Evolutionary conservation across 1,140 invertebrate genomes (phyloP).

Genomic region (Calliopsis andreniformis): DNA sequence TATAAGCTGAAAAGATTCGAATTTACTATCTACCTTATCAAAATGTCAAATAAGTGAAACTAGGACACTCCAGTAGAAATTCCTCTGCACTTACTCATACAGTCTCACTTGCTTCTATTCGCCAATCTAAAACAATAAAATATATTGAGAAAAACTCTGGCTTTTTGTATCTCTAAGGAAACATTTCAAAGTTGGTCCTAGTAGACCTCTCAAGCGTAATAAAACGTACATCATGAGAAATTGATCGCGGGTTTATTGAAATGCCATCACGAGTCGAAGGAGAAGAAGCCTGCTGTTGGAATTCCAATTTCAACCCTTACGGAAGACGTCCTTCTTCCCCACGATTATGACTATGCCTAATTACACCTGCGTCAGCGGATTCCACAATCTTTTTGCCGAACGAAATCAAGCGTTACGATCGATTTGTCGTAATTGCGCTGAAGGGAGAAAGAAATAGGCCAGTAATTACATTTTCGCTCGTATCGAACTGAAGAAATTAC

Average conservation of each 20-base stretch:
- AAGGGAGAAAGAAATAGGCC: not conserved
- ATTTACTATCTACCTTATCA: no score
- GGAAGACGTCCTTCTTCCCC: constrained; percentile 42
- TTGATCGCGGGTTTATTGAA: constrained; percentile 63
- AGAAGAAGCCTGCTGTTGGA: constrained; percentile 57
- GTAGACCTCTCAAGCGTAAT: no score
- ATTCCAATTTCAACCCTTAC: constrained; percentile 67
- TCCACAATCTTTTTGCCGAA: constrained; percentile 23
- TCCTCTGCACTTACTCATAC: no score
- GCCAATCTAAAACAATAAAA: no score
- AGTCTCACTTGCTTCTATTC: no score
- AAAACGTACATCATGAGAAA: constrained; percentile 5
- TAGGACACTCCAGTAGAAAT: no score
- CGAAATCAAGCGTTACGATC: constrained; percentile 30
- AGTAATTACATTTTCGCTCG: constrained; percentile 1
- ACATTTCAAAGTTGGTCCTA: no score
- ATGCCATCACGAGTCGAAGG: constrained; percentile 66
- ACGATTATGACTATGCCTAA: constrained; percentile 61
- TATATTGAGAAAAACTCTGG: no score
- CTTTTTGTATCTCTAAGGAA: no score
- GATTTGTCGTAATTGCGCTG: constrained; percentile 12
- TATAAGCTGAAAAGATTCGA: no score
- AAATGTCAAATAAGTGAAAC: no score
- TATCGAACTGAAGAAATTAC: not conserved
- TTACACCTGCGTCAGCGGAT: constrained; percentile 56